phyloP scores from a whole-genome alignment of 2,888 invertebrate genomes.

The Apoda limacodes region DNA sequence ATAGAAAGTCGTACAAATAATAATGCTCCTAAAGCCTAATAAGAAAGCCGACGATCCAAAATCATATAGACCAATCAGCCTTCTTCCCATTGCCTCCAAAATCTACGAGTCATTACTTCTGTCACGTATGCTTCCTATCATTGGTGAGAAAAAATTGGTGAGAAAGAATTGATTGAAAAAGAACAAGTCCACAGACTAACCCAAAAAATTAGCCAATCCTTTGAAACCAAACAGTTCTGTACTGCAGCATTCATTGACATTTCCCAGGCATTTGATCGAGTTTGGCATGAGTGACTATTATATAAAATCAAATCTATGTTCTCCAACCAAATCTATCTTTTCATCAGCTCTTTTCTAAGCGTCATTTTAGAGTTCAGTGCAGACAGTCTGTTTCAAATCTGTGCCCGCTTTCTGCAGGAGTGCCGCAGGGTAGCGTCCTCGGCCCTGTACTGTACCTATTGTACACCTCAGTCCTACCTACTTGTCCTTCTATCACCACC shows the following conservation, averaged over 20 bases:
- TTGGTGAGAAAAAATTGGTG: conserved; percentile 2
- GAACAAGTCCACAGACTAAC: conserved; percentile 9
- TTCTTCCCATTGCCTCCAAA: conserved; percentile 5
- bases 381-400: no score
- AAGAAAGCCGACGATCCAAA: conserved; percentile 13
- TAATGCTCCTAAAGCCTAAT: conserved; percentile 20
- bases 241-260: conserved; percentile 16
- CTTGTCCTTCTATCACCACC: no score
- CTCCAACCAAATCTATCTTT: no score
- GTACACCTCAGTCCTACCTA: no score
- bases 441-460: no score
- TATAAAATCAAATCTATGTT: background rate
- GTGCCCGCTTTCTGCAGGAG: no score
- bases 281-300: background rate
- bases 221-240: conserved; percentile 18
- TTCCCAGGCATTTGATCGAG: conserved; percentile 14
- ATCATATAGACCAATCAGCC: conserved; percentile 20
- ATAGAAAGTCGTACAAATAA: conserved; percentile 20
- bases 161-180: conserved; percentile 14
- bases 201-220: conserved; percentile 4
- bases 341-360: no score
- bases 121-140: conserved; percentile 3
- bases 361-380: no score
- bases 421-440: no score
- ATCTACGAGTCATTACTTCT: conserved; percentile 10